Base-by-base conservation (phyloP, 2,888 invertebrate genomes). In the Coelinius sp. region DNA sequence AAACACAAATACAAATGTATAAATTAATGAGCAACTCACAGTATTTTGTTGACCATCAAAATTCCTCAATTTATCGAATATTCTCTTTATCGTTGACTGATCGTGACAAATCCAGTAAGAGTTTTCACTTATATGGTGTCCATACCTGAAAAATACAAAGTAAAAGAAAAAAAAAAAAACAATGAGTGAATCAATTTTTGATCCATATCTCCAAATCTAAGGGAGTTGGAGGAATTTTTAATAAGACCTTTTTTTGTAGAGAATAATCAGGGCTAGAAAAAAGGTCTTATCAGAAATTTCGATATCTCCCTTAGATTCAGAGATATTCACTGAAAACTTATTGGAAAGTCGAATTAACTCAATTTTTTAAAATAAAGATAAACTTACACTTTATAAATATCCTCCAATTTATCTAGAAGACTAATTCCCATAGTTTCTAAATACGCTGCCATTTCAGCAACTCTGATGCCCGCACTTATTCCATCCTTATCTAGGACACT, bases 401-500 rank as follows among this genome's bases (percentile, higher is more conserved):
- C 91, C 3, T 92, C 90, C 53, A 99, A 88, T 81, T 94, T 92
- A 0, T 91, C 88, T 3, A 85, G 79, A 1, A 95, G 87, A 0
- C 91, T 91, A 1, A 90, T 31, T 0, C 90, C 90, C 63, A 92
- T 88, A 17, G 88, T 85, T 81, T 92, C 90, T 4, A 99, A 89
- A 84, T 93, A 93, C 0, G 92, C 90, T 2, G 92, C 91, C 89
- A 97, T 89, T 81, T 96, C 94, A 5, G 94, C 93, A 68, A 94
- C 88, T 66, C 93, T 91, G 14, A 93, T 93, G 0, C 96, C 96
- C 0, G 98, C 98, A 38, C 94, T 94, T 0, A 99, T 91, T 0
- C 99, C 99, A 88, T 99, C 99, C 86, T 99, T 99, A 86, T 99
- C 99, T 2, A 97, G 90, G 3, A 98, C 97, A 4, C 89, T 89